phyloP scores from a whole-genome alignment of 2,888 invertebrate species.

The Liposcelis brunnea region DNA sequence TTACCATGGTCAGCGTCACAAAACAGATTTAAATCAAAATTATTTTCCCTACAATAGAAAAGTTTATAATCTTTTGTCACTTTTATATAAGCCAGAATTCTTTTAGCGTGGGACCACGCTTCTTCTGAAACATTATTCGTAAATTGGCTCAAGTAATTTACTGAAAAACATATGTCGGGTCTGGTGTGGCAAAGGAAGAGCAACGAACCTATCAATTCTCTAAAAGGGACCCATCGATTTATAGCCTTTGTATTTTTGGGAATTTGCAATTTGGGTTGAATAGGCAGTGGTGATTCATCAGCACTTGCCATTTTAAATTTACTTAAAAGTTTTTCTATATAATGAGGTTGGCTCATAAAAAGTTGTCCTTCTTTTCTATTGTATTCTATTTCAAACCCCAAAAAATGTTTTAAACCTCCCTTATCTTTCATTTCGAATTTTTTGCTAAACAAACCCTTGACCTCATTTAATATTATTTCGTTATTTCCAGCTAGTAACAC shows the following conservation, averaged over 20 bases:
- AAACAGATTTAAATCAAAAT: conserved; percentile 1
- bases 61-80: too few relatives aligned
- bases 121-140: conserved; percentile 9
- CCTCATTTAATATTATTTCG: too few relatives aligned
- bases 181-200: conserved; percentile 12
- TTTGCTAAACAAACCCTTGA: conserved; percentile 1
- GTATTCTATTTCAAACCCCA: conserved; percentile 15
- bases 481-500: too few relatives aligned
- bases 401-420: conserved; percentile 14
- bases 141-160: conserved; percentile 12
- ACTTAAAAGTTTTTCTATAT: neutral
- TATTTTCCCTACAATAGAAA: neutral
- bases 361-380: conserved; percentile 2
- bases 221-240: neutral
- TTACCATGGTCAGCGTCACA: conserved; percentile 14
- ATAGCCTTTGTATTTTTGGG: too few relatives aligned
- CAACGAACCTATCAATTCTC: conserved; percentile 13
- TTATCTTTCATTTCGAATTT: conserved; percentile 15
- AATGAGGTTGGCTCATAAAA: conserved; percentile 1
- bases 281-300: too few relatives aligned
- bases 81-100: too few relatives aligned
- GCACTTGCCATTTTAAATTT: too few relatives aligned
- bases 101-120: neutral
- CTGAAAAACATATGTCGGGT: conserved; percentile 12
- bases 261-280: too few relatives aligned